These are phyloP conservation scores for Hucho hucho DNA, from an alignment of 2,113 vertebrate species.

Conservation along the genomic window DNA sequence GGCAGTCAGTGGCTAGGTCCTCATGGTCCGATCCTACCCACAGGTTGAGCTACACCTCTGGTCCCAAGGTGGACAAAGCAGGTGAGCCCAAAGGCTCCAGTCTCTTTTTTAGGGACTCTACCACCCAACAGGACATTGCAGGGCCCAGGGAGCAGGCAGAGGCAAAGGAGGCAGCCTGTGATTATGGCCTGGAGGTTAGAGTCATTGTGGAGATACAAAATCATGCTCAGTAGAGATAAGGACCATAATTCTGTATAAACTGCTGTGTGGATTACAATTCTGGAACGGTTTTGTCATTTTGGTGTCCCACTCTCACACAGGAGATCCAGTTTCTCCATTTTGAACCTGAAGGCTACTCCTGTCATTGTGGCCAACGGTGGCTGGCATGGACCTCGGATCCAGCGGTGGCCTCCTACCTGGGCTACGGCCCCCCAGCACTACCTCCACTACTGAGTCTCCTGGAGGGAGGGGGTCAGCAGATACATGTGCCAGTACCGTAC, in stretches of 20 bases:
- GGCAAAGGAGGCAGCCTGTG: not conserved
- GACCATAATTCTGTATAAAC: not conserved
- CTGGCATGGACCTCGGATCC: not conserved
- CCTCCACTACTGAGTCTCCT: not conserved
- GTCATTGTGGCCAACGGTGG: not conserved
- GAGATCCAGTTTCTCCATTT: not conserved
- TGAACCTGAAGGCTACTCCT: not conserved
- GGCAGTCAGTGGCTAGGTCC: not conserved
- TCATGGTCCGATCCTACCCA: slow-evolving; percentile 1
- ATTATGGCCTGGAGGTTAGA: not conserved
- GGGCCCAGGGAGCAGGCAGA: not conserved
- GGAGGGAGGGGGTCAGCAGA: too few species aligned
- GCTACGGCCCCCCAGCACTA: not conserved
- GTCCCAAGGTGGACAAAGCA: not conserved
- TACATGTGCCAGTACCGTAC: not conserved
- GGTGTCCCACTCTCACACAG: not conserved
- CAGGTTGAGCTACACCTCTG: not conserved
- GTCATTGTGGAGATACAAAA: not conserved
- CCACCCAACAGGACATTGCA: not conserved
- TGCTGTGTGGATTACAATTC: not conserved
- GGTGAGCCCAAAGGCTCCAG: not conserved
- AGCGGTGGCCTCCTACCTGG: not conserved
- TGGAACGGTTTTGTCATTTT: not conserved
- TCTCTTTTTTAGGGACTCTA: not conserved
- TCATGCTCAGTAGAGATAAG: not conserved